These are phyloP conservation scores for Helogale parvula DNA, from an alignment of 2,113 vertebrate genomes.

Conservation along the genomic window DNA sequence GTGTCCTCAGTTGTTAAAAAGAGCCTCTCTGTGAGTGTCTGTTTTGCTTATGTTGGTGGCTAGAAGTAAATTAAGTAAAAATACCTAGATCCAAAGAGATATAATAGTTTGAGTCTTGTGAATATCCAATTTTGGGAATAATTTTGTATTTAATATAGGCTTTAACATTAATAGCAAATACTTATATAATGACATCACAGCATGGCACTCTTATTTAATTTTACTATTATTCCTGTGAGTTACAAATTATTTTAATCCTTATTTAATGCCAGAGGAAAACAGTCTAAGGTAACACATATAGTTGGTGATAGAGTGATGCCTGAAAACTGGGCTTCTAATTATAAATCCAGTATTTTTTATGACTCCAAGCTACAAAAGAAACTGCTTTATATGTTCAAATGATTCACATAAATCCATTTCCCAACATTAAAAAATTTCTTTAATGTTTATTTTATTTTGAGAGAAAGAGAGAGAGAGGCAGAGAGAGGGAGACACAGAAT, in stretches of 20 bases:
- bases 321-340: neutral
- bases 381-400: neutral
- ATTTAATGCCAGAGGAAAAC: neutral
- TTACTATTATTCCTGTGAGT: neutral
- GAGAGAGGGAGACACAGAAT: too few relatives aligned
- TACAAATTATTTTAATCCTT: neutral
- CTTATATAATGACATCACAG: neutral
- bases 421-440: neutral
- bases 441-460: too few relatives aligned
- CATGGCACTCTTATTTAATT: conserved; percentile 10
- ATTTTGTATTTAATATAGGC: neutral
- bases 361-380: neutral
- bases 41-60: neutral
- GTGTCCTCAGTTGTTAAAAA: neutral
- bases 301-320: neutral
- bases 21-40: conserved; percentile 33
- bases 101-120: neutral
- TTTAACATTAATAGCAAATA: conserved; percentile 2
- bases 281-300: neutral
- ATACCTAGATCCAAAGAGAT: neutral
- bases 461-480: too few relatives aligned
- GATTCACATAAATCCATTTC: neutral
- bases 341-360: neutral
- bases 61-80: neutral
- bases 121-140: conserved; percentile 35